phyloP scores from a whole-genome alignment of 2,888 invertebrate genomes.

The Tiliacea aurago region DNA sequence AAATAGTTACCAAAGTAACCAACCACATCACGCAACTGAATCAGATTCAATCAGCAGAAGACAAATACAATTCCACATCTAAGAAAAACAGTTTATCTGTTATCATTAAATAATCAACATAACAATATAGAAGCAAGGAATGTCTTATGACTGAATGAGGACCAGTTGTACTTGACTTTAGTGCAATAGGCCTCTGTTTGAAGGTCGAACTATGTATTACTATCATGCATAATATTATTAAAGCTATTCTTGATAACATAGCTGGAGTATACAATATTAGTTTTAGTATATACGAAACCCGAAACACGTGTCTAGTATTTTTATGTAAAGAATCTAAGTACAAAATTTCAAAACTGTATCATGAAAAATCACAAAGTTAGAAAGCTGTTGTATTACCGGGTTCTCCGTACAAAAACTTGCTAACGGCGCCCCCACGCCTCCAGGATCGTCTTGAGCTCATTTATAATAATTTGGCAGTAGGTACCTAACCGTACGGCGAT shows the following conservation, averaged over 20 bases:
- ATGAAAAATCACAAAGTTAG: too few species aligned
- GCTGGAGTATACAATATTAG: not conserved
- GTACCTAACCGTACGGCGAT: too few species aligned
- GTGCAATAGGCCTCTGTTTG: constrained; percentile 45
- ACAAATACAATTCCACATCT: not conserved
- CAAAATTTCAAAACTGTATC: too few species aligned
- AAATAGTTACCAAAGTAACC: not conserved
- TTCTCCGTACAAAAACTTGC: too few species aligned
- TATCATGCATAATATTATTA: constrained; percentile 22
- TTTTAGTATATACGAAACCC: too few species aligned
- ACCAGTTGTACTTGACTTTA: constrained; percentile 57
- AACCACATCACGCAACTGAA: not conserved
- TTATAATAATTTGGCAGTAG: too few species aligned
- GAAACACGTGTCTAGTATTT: too few species aligned
- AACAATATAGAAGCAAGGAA: constrained; percentile 29
- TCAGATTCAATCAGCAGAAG: not conserved
- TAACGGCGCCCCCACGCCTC: too few species aligned
- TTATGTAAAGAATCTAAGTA: too few species aligned
- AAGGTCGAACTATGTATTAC: constrained; percentile 49
- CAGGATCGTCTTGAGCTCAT: too few species aligned
- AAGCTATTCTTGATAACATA: constrained; percentile 29
- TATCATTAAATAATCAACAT: constrained; percentile 23
- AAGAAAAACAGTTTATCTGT: constrained; percentile 7
- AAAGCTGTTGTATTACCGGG: too few species aligned
- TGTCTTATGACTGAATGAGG: constrained; percentile 23